Conservation (phyloP, 2,113 vertebrate genomes). For the Takifugu bimaculatus region DNA sequence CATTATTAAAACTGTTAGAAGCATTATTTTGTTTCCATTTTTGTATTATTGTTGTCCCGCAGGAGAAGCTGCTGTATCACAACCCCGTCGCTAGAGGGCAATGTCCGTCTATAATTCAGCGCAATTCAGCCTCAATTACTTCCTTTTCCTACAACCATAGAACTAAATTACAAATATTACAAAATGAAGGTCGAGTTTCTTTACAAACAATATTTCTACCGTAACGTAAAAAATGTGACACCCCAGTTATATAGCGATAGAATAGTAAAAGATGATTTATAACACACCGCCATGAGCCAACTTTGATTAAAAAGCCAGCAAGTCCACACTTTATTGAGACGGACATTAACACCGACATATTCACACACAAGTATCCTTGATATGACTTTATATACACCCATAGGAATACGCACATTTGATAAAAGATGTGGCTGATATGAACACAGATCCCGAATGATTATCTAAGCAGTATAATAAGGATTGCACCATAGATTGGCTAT, state of each 20-base stretch:
- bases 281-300: not conserved
- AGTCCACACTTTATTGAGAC: conserved; percentile 66
- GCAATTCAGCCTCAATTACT: not conserved
- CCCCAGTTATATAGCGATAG: not conserved
- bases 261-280: not conserved
- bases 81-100: conserved; percentile 60
- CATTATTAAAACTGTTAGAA: not conserved
- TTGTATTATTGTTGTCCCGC: not conserved
- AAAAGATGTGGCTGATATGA: conserved; percentile 59
- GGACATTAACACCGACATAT: conserved; percentile 59
- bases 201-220: not conserved
- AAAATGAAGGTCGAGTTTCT: not conserved
- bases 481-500: conserved; percentile 60
- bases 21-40: not conserved
- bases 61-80: not conserved
- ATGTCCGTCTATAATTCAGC: conserved; percentile 36
- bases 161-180: not conserved
- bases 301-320: conserved; percentile 41
- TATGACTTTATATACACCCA: conserved; percentile 71
- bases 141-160: conserved; percentile 1
- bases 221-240: too few relatives aligned
- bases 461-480: conserved; percentile 63
- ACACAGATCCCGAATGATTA: conserved; percentile 61
- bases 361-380: conserved; percentile 50
- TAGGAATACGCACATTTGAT: conserved; percentile 63